phyloP scores from a whole-genome alignment of 2,888 invertebrate genomes.

The Phorcus lineatus region DNA sequence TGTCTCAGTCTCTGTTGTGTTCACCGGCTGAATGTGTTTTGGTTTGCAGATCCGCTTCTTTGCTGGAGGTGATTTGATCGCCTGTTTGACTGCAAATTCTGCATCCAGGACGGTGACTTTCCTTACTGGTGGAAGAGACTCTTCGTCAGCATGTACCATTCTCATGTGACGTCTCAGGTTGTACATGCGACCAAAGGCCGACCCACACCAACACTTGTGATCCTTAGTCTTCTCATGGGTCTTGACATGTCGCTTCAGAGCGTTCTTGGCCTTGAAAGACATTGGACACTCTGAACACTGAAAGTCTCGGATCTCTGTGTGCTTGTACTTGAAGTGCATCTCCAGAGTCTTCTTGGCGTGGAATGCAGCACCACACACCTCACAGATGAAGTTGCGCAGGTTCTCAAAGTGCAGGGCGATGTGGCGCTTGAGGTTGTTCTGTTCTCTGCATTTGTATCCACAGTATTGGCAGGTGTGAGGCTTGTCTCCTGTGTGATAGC shows the following conservation, averaged over 20 bases:
- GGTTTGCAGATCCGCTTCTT: slow-evolving; percentile 34
- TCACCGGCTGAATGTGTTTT: slow-evolving; percentile 21
- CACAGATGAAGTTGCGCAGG: slow-evolving; percentile 73
- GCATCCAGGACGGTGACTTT: slow-evolving; percentile 55
- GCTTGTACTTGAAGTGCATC: slow-evolving; percentile 73
- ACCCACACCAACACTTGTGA: slow-evolving; percentile 59
- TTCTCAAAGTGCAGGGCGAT: slow-evolving; percentile 68
- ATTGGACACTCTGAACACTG: slow-evolving; percentile 65
- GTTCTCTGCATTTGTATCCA: slow-evolving; percentile 70
- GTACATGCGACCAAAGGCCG: slow-evolving; percentile 58
- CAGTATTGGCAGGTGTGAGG: slow-evolving; percentile 70
- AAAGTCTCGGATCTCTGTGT: slow-evolving; percentile 69
- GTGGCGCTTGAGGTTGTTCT: slow-evolving; percentile 72
- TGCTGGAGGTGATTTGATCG: slow-evolving; percentile 30
- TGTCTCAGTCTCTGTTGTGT: neutral
- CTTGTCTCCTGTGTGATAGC: slow-evolving; percentile 62
- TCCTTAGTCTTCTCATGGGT: slow-evolving; percentile 55
- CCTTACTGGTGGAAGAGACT: slow-evolving; percentile 54
- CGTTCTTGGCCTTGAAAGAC: slow-evolving; percentile 63
- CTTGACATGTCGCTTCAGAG: slow-evolving; percentile 53
- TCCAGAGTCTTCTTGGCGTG: slow-evolving; percentile 73
- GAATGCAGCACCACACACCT: slow-evolving; percentile 74
- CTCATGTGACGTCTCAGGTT: slow-evolving; percentile 63
- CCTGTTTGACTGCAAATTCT: slow-evolving; percentile 22
- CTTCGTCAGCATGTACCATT: slow-evolving; percentile 57